These are phyloP conservation scores for Heliangelus exortis DNA, from an alignment of 2,797 vertebrate species.

Conservation along the genomic window DNA sequence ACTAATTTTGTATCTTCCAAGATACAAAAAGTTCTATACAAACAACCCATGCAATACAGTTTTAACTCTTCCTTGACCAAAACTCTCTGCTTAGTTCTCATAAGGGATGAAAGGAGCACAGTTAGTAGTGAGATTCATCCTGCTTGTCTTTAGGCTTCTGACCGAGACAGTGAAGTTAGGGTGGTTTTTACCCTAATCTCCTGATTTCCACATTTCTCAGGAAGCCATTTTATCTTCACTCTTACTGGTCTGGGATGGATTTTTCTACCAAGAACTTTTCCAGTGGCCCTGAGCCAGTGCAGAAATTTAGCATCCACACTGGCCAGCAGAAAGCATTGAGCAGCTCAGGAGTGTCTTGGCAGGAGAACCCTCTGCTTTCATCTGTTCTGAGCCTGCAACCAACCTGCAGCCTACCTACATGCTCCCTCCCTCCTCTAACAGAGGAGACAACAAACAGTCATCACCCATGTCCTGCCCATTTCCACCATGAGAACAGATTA, in stretches of 20 bases:
- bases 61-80: slow-evolving; percentile 11
- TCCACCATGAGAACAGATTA: not conserved
- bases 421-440: not conserved
- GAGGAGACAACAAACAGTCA: not conserved
- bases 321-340: not conserved
- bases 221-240: not conserved
- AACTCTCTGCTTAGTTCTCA: not conserved
- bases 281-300: not conserved
- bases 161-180: not conserved
- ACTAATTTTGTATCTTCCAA: slow-evolving; percentile 9
- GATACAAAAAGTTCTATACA: slow-evolving; percentile 7
- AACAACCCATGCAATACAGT: not conserved
- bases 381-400: not conserved
- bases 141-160: not conserved
- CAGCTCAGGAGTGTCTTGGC: not conserved
- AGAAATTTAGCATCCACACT: not conserved
- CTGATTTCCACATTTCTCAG: not conserved
- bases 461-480: not conserved
- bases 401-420: not conserved
- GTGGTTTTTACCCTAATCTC: not conserved
- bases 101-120: not conserved
- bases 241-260: not conserved
- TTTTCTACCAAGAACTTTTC: not conserved
- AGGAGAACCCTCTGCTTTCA: not conserved
- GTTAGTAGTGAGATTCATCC: not conserved